Evolutionary conservation across 2,888 invertebrate genomes (phyloP).

Genomic region (Cosmopolites sordidus): DNA sequence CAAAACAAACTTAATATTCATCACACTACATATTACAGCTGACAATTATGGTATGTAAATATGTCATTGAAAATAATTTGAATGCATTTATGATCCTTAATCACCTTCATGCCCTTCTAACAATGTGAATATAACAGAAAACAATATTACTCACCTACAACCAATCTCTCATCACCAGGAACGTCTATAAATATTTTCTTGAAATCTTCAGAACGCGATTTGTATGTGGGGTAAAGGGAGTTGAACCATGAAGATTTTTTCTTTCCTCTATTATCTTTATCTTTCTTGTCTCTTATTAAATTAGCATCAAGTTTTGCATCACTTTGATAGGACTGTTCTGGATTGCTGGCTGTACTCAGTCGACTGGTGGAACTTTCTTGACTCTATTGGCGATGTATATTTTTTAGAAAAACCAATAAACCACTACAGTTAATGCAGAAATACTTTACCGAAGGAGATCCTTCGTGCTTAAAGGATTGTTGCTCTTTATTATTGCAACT

Average conservation of each 20-base stretch:
- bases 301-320: conserved; percentile 37
- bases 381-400: too few relatives aligned
- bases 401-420: too few relatives aligned
- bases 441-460: conserved; percentile 36
- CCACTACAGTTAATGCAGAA: too few relatives aligned
- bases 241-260: conserved; percentile 86
- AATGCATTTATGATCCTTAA: not conserved
- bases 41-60: too few relatives aligned
- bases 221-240: conserved; percentile 86
- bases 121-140: not conserved
- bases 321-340: conserved; percentile 32
- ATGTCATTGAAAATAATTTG: too few relatives aligned
- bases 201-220: conserved; percentile 89
- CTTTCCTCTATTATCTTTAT: conserved; percentile 53
- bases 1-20: too few relatives aligned
- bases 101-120: not conserved
- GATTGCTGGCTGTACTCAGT: conserved; percentile 31
- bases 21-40: too few relatives aligned
- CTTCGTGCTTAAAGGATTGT: conserved; percentile 32
- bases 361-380: conserved; percentile 37
- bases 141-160: conserved; percentile 70
- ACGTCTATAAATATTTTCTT: conserved; percentile 88
- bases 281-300: conserved; percentile 40
- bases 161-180: conserved; percentile 84
- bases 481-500: conserved; percentile 32